Evolutionary conservation across 2,797 vertebrate species (phyloP).

Genomic region (Champsocephalus gunnari): DNA sequence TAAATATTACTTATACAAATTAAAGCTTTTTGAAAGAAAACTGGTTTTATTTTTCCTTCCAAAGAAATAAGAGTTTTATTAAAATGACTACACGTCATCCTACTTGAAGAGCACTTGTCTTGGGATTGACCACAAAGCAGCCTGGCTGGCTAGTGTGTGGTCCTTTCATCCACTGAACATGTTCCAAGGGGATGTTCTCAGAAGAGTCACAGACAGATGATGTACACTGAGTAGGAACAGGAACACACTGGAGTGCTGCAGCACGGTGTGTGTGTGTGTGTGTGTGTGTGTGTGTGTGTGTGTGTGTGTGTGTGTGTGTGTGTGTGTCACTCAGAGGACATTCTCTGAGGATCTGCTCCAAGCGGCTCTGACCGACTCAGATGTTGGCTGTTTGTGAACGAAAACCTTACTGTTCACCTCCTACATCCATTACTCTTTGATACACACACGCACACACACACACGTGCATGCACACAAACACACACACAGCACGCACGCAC

Average conservation of each 20-base stretch:
- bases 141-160: neutral
- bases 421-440: neutral
- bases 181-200: too few species aligned
- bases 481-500: slow-evolving; percentile 7
- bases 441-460: neutral
- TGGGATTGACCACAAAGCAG: neutral
- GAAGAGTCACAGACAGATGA: neutral
- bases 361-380: too few species aligned
- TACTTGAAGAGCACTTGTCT: neutral
- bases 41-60: neutral
- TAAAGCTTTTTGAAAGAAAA: too few species aligned
- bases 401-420: neutral
- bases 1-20: too few species aligned
- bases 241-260: too few species aligned
- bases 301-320: too few species aligned
- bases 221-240: neutral
- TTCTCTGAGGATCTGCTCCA: too few species aligned
- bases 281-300: too few species aligned
- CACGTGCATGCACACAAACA: neutral
- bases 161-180: neutral
- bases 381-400: too few species aligned
- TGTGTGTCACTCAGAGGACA: too few species aligned
- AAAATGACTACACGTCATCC: neutral
- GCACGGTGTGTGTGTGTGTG: too few species aligned
- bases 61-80: neutral